Percentiles rank a stretch among this genome's conserved stretches.
Conservation (phyloP, 2,113 vertebrate species). For the Campylorhamphus procurvoides region DNA sequence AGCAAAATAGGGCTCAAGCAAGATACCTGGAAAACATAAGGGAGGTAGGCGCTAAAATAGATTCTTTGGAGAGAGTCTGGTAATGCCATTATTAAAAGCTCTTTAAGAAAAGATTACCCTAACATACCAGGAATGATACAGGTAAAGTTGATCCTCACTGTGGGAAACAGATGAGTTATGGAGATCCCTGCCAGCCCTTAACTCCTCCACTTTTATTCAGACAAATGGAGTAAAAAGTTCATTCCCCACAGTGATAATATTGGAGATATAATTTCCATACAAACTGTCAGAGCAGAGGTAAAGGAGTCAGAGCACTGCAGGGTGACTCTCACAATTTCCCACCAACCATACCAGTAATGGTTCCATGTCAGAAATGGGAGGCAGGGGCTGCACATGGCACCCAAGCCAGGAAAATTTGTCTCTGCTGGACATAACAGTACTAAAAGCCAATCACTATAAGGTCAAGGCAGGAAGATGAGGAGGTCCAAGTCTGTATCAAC, state of each 20-base stretch:
- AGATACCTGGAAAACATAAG: not conserved
- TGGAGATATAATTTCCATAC: not conserved
- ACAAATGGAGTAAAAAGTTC: not conserved
- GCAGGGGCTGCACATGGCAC: not conserved
- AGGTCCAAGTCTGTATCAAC: not conserved
- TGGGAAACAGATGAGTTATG: not conserved
- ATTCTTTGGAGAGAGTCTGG: not conserved
- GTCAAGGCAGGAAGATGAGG: not conserved
- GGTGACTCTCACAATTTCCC: not conserved
- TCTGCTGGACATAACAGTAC: not conserved
- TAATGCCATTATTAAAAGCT: not conserved
- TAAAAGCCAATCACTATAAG: not conserved
- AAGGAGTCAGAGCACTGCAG: not conserved
- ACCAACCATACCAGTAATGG: not conserved
- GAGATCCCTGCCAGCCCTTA: not conserved
- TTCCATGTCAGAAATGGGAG: not conserved
- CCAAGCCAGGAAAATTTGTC: not conserved
- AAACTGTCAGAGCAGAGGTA: not conserved
- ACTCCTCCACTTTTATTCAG: not conserved
- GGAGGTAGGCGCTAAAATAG: not conserved
- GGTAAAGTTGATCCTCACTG: not conserved
- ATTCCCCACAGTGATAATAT: not conserved
- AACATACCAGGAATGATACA: not conserved
- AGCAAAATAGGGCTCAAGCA: not conserved
- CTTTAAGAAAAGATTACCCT: not conserved